These are phyloP conservation scores for Acyrthosiphon pisum DNA, from an alignment of 1,140 invertebrate species.

Conservation along the genomic window DNA sequence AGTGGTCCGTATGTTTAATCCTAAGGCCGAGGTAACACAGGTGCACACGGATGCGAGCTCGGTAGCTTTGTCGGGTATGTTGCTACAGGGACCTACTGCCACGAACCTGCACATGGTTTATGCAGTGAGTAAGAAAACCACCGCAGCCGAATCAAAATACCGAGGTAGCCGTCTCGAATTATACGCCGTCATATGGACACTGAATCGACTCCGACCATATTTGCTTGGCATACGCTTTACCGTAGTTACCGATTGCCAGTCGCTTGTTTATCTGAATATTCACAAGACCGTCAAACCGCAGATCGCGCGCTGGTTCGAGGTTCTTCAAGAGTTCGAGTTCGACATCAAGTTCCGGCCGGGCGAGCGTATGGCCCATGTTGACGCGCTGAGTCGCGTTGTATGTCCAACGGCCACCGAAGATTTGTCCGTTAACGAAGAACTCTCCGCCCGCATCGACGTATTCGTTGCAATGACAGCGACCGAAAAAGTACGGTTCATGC, in stretches of 20 bases:
- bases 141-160: not conserved
- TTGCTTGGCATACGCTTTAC: not conserved
- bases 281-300: constrained; percentile 59
- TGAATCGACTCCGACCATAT: not conserved
- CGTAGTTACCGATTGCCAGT: not conserved
- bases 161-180: not conserved
- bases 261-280: not conserved
- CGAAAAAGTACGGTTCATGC: too few relatives aligned
- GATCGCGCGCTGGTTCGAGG: constrained; percentile 62
- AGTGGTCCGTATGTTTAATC: not conserved
- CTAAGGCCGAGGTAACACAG: not conserved
- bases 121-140: not conserved
- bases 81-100: not conserved
- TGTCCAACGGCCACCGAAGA: not conserved
- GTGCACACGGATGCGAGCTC: not conserved
- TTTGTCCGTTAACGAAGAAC: not conserved
- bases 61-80: not conserved
- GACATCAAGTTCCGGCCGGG: constrained; percentile 61
- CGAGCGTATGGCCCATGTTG: constrained; percentile 61
- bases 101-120: not conserved
- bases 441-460: not conserved
- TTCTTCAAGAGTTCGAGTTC: constrained; percentile 61
- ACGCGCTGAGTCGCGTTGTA: constrained; percentile 62
- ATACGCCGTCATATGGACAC: not conserved
- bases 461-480: not conserved